Percentiles rank a stretch among this genome's conserved stretches.
phyloP scores from a whole-genome alignment of 2,888 invertebrate genomes.

The Ephialtes manifestator region DNA sequence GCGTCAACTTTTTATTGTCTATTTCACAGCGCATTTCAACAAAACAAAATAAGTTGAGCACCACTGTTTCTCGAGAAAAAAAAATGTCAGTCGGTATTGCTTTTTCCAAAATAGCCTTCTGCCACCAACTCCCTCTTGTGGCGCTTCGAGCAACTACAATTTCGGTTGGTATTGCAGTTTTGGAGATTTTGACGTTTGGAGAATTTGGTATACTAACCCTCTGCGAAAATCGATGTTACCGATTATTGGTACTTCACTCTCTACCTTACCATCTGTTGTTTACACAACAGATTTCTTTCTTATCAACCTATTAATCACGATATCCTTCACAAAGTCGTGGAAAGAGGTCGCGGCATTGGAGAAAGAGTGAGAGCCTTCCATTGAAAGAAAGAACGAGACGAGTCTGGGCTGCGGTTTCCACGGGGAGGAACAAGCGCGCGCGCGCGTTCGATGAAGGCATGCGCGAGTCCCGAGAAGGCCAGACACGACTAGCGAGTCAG shows the following conservation, averaged over 20 bases:
- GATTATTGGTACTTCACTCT: background rate
- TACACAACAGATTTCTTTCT: background rate
- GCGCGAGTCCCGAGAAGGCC: slow-evolving; percentile 76
- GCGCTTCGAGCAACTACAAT: too few species aligned
- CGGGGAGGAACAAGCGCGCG: slow-evolving; percentile 41
- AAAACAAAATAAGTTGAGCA: too few species aligned
- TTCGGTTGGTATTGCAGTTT: too few species aligned
- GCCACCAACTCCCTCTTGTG: too few species aligned
- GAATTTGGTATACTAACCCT: too few species aligned
- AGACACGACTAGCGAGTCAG: slow-evolving; percentile 78
- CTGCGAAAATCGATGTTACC: background rate
- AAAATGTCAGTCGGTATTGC: too few species aligned
- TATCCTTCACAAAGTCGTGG: background rate
- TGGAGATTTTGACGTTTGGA: too few species aligned
- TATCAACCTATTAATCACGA: background rate
- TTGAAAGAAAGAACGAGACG: slow-evolving; percentile 41
- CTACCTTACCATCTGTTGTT: background rate
- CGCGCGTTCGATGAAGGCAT: slow-evolving; percentile 76
- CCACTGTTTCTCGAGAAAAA: too few species aligned
- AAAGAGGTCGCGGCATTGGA: slow-evolving; percentile 42
- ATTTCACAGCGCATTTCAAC: too few species aligned
- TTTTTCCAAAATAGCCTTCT: too few species aligned
- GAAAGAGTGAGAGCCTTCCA: slow-evolving; percentile 11
- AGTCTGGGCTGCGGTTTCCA: slow-evolving; percentile 40
- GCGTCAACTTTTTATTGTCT: too few species aligned